Evolutionary conservation across 2,888 invertebrate genomes (phyloP).

Genomic region (Ophonus ardosiacus): DNA sequence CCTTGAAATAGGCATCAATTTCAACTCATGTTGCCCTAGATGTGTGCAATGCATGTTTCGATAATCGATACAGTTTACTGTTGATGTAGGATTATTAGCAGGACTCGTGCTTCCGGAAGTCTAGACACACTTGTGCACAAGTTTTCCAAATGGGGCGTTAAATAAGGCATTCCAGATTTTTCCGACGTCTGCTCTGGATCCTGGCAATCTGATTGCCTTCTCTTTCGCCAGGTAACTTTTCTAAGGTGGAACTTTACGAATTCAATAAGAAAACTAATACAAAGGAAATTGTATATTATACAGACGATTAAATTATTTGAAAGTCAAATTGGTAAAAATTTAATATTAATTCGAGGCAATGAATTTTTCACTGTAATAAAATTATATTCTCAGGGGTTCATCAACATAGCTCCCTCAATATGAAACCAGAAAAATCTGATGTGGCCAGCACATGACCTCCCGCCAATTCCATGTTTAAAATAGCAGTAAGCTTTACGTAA

Average conservation of each 20-base stretch:
- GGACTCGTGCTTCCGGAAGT: neutral
- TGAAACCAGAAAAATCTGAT: too few species aligned
- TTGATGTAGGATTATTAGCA: slow-evolving; percentile 18
- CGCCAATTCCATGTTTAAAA: too few species aligned
- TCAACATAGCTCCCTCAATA: too few species aligned
- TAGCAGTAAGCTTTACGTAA: too few species aligned
- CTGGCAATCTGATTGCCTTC: neutral
- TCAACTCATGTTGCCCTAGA: neutral
- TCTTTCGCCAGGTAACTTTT: neutral
- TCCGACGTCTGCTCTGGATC: neutral
- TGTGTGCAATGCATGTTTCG: neutral
- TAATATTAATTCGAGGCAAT: too few species aligned
- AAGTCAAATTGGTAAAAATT: neutral
- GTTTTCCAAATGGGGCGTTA: neutral
- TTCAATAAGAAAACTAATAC: neutral
- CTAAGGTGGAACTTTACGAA: neutral
- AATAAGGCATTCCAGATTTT: neutral
- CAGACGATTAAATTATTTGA: neutral
- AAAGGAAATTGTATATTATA: neutral
- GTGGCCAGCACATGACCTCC: too few species aligned
- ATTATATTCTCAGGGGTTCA: too few species aligned
- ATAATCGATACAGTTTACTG: slow-evolving; percentile 31
- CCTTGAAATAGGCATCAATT: neutral
- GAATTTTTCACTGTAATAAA: too few species aligned
- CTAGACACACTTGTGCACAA: neutral